Percentiles rank a stretch among this genome's conserved stretches.
Conservation (phyloP, 2,797 vertebrate genomes). For the Catharus ustulatus region DNA sequence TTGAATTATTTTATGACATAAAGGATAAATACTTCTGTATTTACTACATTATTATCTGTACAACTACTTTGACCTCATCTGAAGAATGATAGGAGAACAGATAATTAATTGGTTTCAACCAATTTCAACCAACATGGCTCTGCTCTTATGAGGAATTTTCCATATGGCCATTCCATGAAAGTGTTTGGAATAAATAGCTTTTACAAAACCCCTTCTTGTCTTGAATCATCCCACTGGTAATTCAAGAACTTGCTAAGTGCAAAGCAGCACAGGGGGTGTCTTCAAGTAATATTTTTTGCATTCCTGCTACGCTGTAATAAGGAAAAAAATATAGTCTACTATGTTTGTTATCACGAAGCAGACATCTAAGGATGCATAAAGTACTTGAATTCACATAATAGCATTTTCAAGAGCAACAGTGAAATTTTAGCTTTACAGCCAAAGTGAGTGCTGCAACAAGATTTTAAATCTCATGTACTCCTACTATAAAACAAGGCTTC, state of each 20-base stretch:
- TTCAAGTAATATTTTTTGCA: neutral
- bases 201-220: rapidly evolving
- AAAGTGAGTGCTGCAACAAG: neutral
- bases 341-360: neutral
- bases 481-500: neutral
- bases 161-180: neutral
- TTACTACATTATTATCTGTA: neutral
- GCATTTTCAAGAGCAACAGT: neutral
- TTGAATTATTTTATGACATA: neutral
- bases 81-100: neutral
- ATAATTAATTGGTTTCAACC: neutral
- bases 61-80: neutral
- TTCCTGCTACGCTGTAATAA: neutral
- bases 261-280: neutral
- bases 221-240: neutral
- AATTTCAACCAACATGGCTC: too few relatives aligned
- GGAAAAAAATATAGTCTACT: neutral
- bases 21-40: neutral
- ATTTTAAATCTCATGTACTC: neutral
- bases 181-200: neutral
- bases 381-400: neutral
- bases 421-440: neutral
- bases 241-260: neutral
- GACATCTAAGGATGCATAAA: neutral
- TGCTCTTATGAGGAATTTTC: neutral